These are phyloP conservation scores for Formica aserva DNA, from an alignment of 2,888 invertebrate species.

Conservation along the genomic window DNA sequence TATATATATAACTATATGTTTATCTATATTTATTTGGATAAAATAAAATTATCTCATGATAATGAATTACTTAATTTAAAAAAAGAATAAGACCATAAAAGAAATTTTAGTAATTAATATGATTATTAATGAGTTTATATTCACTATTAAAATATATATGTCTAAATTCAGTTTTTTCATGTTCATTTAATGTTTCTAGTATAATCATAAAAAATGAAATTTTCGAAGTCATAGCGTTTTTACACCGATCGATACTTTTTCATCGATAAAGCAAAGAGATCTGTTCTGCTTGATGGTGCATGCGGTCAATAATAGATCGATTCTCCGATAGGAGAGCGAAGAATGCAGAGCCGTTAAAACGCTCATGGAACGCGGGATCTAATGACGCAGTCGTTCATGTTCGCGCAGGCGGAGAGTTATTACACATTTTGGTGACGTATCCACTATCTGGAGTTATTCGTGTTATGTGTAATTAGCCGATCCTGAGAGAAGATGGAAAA, in stretches of 20 bases:
- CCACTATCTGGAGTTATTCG: slow-evolving; percentile 34
- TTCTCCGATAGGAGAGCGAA: slow-evolving; percentile 45
- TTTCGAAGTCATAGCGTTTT: neutral
- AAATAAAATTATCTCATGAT: neutral
- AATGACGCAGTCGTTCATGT: slow-evolving; percentile 31
- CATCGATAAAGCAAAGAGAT: slow-evolving; percentile 13
- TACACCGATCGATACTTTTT: neutral
- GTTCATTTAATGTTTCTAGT: neutral
- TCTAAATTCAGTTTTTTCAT: neutral
- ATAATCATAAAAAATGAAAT: neutral
- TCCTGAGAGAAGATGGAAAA: neutral
- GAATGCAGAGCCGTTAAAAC: slow-evolving; percentile 37
- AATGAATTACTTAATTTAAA: neutral
- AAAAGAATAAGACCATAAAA: neutral
- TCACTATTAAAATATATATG: neutral
- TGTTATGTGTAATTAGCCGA: slow-evolving; percentile 58
- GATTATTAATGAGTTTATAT: neutral
- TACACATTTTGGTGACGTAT: slow-evolving; percentile 43
- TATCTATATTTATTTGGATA: neutral
- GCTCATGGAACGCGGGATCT: slow-evolving; percentile 9
- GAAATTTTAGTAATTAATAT: neutral
- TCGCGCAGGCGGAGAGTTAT: slow-evolving; percentile 26
- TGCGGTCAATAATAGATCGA: slow-evolving; percentile 32
- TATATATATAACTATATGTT: neutral
- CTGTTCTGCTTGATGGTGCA: slow-evolving; percentile 3